Evolutionary conservation across 1,140 invertebrate species (phyloP).

Genomic region (Rhagoletis zephyria): DNA sequence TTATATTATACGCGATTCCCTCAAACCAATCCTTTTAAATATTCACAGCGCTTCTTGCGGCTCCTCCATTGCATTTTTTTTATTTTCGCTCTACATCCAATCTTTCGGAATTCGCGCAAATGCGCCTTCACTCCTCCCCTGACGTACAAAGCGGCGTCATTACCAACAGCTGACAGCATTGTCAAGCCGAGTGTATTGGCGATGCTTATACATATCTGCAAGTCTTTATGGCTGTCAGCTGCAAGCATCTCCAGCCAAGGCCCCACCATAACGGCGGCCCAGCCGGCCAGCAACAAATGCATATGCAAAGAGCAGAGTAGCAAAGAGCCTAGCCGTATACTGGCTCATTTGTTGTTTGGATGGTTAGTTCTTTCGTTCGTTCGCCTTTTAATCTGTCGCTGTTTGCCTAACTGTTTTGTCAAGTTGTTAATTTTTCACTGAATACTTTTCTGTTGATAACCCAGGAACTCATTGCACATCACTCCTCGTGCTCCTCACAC

Average conservation of each 20-base stretch:
- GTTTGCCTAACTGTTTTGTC: slow-evolving; percentile 25
- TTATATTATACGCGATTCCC: not conserved
- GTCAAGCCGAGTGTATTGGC: not conserved
- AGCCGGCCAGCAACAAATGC: not conserved
- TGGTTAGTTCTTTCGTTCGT: slow-evolving; percentile 11
- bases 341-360: not conserved
- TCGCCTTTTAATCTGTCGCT: slow-evolving; percentile 30
- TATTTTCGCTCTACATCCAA: not conserved
- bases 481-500: not conserved
- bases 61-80: not conserved
- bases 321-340: not conserved
- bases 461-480: no score
- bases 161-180: slow-evolving; percentile 11
- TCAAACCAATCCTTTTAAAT: not conserved
- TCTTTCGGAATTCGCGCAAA: not conserved
- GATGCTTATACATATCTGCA: not conserved
- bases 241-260: not conserved
- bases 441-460: not conserved
- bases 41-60: not conserved
- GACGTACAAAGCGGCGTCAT: not conserved
- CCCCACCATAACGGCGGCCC: not conserved
- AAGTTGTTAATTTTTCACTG: slow-evolving; percentile 36
- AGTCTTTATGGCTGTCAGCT: not conserved
- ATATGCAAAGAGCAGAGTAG: not conserved
- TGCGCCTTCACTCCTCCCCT: not conserved